Conservation (phyloP, 2,888 invertebrate genomes). For the Cremastinae sp. region DNA sequence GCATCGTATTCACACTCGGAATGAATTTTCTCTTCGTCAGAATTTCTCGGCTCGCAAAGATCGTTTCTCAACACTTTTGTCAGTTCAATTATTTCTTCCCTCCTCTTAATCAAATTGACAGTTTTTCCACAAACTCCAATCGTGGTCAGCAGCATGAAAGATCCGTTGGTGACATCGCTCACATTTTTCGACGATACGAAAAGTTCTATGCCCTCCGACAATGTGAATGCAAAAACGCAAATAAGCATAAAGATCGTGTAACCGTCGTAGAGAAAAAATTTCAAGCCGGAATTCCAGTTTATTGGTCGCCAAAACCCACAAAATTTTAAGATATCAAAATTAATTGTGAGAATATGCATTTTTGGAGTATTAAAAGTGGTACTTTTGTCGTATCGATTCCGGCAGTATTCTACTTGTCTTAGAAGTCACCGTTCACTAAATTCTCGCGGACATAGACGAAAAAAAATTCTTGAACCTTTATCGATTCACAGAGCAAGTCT, state of each 20-base stretch:
- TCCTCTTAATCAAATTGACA: constrained; percentile 12
- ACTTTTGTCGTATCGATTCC: too few relatives aligned
- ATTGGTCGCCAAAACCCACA: constrained; percentile 22
- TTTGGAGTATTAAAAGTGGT: not conserved
- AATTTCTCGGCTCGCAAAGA: constrained; percentile 17
- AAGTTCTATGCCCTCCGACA: constrained; percentile 38
- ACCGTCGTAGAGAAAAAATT: constrained; percentile 16
- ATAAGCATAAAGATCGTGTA: constrained; percentile 15
- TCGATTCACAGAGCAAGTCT: too few relatives aligned
- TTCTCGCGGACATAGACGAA: too few relatives aligned
- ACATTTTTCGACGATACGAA: constrained; percentile 15
- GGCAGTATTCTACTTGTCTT: too few relatives aligned
- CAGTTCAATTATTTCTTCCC: constrained; percentile 19
- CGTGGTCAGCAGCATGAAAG: constrained; percentile 35
- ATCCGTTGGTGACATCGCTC: constrained; percentile 30
- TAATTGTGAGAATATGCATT: constrained; percentile 32
- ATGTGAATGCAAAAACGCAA: constrained; percentile 23
- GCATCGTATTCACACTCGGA: constrained; percentile 11
- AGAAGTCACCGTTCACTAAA: too few relatives aligned
- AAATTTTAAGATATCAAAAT: constrained; percentile 30
- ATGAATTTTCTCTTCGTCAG: constrained; percentile 14
- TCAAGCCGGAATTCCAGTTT: constrained; percentile 10
- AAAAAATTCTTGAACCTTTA: too few relatives aligned
- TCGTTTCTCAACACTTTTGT: constrained; percentile 13
- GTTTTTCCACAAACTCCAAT: constrained; percentile 21